Base-by-base conservation (phyloP, 1,140 invertebrate species). In the Megalopta genalis region DNA sequence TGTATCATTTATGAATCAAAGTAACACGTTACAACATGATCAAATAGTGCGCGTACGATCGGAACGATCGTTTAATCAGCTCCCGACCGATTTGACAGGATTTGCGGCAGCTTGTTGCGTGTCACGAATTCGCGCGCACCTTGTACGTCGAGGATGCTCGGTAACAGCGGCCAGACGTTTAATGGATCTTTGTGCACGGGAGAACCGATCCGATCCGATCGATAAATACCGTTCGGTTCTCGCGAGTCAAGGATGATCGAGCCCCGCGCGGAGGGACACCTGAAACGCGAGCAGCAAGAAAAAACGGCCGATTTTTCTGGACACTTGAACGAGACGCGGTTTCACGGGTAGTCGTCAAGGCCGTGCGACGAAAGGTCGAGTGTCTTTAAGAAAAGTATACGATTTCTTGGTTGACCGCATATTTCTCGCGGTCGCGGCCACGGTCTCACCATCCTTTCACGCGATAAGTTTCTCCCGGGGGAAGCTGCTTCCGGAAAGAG, bases 391-490 rank as follows among this genome's bases (percentile, higher is more conserved):
- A 80, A 68, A 76, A 62, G 72, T 76, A 76, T 80, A 76, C 64
- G 54, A 80, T 80, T 80, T 76, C 78, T 76, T 80, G 64, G 78
- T 64, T 62, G 78, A 72, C 78, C 65, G 65, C 78, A 76, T 79
- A 76, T 76, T 68, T 80, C 64, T 67, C 70, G 77, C 77, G 63
- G 49, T 72, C 32, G 72, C 18, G 25, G 54, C 32, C n/a, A 8
- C 14, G 23, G 25, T 27, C 32, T 72, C 16, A 32, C 27, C n/a
- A 23, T 64, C 37, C 78, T 63, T 80, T 63, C 64, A 76, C 78
- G 71, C 68, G 76, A 78, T 64, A 52, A 57, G 68, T 78, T 72
- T 72, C 76, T 54, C 67, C n/a, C 37, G 37, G 27, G 54, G 27
- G 74, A 52, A 68, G n/a, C 59, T 71, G 67, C 67, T 77, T 77